Base-by-base conservation (phyloP, 2,113 vertebrate genomes). In the Callopanchax toddi region DNA sequence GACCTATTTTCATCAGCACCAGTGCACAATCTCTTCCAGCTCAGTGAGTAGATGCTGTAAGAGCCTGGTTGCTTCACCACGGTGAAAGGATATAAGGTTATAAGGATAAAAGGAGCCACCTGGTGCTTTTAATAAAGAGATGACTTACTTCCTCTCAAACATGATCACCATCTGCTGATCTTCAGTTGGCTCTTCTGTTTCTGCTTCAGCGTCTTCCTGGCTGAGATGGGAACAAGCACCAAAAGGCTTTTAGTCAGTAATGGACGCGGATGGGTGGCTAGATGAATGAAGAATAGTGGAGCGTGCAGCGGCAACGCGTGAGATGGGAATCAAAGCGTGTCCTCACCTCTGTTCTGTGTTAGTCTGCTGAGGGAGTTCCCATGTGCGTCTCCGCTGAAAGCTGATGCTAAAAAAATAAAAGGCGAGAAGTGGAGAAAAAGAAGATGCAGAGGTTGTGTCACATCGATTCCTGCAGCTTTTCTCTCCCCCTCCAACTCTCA, bases 111-210 rank as follows among this genome's bases (percentile, higher is more conserved):
- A 72, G 71, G 46, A 66, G 45, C 54, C 55, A 66, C 36, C 40
- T 25, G 2, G 36, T 34, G 71, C 75, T 81, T 70, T 78, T 58
- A 80, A 72, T 63, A 72, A 58, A 83, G 63, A 68, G 40, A 71
- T 69, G 76, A 88, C 90, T 89, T 82, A 92, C 91, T 89, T 88
- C 65, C 69, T 86, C 74, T 92, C 88, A 61, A 87, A 91, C 74
- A 22, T 89, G 88, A 90, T 54, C 67, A 88, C 0, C 2, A 74
- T 88, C 62, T 85, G 37, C 44, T 82, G 69, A 61, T 85, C 81
- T 42, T 45, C 80, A 4, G 6, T 49, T 32, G 46, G 55, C 48
- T 53, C 74, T 43, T 53, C 49, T 22, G 58, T 57, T 40, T 53
- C 66, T 17, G 69, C 36, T 43, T 39, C 50, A 3, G 55, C 9